Conservation (phyloP, 2,888 invertebrate species). For the Cartodere bifasciata region DNA sequence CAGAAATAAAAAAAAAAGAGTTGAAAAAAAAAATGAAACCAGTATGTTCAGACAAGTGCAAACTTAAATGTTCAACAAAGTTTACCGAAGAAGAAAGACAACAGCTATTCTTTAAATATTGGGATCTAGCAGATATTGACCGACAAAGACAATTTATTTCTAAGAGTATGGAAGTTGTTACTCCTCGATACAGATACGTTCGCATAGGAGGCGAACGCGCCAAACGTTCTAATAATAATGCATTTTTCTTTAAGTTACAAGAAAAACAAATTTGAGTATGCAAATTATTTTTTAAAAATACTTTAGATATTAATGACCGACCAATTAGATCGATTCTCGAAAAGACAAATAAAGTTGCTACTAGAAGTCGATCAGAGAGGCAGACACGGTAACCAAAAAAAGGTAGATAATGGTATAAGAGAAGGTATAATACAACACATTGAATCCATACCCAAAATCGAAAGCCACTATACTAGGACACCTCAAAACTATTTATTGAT, state of each 20-base stretch:
- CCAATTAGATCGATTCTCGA: neutral
- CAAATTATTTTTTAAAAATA: constrained; percentile 5
- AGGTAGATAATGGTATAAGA: constrained; percentile 14
- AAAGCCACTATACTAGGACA: constrained; percentile 19
- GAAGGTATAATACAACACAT: constrained; percentile 18
- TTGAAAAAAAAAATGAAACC: constrained; percentile 4
- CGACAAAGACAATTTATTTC: constrained; percentile 6
- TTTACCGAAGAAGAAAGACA: constrained; percentile 6
- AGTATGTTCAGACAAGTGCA: constrained; percentile 7
- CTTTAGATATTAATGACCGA: constrained; percentile 2
- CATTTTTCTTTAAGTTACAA: constrained; percentile 6
- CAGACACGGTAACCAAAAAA: constrained; percentile 18
- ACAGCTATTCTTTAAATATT: constrained; percentile 6
- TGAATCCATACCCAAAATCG: constrained; percentile 17
- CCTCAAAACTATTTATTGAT: constrained; percentile 18
- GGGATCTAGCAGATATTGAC: constrained; percentile 4
- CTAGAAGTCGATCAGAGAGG: constrained; percentile 16
- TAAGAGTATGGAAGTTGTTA: constrained; percentile 4
- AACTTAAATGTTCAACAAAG: constrained; percentile 5
- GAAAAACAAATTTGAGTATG: constrained; percentile 1
- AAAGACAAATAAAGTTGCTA: constrained; percentile 3
- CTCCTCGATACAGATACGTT: constrained; percentile 4
- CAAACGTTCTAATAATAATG: constrained; percentile 6
- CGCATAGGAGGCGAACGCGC: constrained; percentile 5
- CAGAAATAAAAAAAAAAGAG: constrained; percentile 4